Evolutionary conservation across 2,113 vertebrate species (phyloP).

Genomic region (Chaetodon auriga): DNA sequence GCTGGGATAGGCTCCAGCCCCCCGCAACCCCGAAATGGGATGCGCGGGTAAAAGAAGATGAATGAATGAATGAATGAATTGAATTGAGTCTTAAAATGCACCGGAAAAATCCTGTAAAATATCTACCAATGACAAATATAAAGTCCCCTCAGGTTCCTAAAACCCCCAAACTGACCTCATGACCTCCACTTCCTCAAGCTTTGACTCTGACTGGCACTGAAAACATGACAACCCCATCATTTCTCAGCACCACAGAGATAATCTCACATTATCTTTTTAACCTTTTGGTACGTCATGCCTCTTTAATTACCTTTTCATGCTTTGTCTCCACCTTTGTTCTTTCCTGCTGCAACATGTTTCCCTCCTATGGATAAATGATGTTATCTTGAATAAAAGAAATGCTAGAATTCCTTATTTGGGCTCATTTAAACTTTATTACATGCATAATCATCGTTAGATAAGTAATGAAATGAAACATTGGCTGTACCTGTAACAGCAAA

Average conservation of each 20-base stretch:
- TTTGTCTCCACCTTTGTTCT: constrained; percentile 8
- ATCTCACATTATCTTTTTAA: background rate
- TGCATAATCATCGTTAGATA: background rate
- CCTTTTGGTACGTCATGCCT: background rate
- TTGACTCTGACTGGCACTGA: background rate
- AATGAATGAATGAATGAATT: no score
- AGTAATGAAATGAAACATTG: constrained; percentile 25
- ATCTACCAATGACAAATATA: background rate
- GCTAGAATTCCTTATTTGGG: constrained; percentile 23
- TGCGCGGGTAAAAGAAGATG: no score
- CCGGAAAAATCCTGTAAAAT: background rate
- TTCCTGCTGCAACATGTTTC: constrained; percentile 1
- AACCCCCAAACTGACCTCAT: background rate
- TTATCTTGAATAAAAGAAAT: constrained; percentile 22
- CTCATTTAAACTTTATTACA: constrained; percentile 58
- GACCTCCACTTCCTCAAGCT: background rate
- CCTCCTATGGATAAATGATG: background rate
- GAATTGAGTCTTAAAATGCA: background rate
- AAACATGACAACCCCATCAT: background rate
- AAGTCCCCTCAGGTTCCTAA: background rate
- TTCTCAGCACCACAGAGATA: background rate
- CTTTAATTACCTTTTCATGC: background rate
- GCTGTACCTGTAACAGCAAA: constrained; percentile 31
- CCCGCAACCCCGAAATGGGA: no score
- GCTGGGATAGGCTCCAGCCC: no score